Evolutionary conservation across 2,113 vertebrate species (phyloP), one percentile per base, ranked within the genome.

Genomic region (Typhlomys cinereus): DNA sequence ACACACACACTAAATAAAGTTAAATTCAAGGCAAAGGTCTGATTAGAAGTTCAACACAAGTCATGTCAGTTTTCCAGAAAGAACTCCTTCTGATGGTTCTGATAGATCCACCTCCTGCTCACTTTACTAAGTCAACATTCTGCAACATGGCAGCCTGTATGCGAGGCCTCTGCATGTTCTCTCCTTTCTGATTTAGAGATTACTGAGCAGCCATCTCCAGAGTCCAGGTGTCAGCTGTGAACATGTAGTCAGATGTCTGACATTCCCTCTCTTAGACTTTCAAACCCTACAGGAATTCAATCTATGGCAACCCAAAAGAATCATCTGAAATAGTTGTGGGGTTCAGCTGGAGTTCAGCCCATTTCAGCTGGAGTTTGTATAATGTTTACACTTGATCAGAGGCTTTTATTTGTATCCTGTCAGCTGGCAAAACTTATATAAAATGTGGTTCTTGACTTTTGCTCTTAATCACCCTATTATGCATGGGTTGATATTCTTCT

Each of bases 301-400:
- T 48, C 13, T 23, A 36, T 44, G 59, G 46, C 70, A 92, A 74
- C 44, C 75, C 57, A 76, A 85, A 85, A 85, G 74, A 29, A 54
- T 92, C 64, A 82, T 69, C 67, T 79, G 59, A 75, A 86, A 85
- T n/a, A 88, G 85, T 46, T 61, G 84, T 36, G 27, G 61, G 39
- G 94, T 90, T 95, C 85, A 88, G 48, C 69, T 92, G 62, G 73
- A 88, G 69, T 80, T 93, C 73, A 93, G 85, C 78, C 34, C 36
- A 61, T 29, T 93, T 92, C 57, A 44, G 67, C 41, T 86, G 64
- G 84, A 85, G 57, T 94, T 94, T 57, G n/a, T 54, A 18, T 54
- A 85, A 74, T 85, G 69, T 90, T 93, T 88, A 92, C 46, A 88
- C 17, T 59, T 92, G 75, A 92, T 75, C 46, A 90, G 57, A 89